phyloP scores from a whole-genome alignment of 2,797 vertebrate genomes.

The Masticophis lateralis region DNA sequence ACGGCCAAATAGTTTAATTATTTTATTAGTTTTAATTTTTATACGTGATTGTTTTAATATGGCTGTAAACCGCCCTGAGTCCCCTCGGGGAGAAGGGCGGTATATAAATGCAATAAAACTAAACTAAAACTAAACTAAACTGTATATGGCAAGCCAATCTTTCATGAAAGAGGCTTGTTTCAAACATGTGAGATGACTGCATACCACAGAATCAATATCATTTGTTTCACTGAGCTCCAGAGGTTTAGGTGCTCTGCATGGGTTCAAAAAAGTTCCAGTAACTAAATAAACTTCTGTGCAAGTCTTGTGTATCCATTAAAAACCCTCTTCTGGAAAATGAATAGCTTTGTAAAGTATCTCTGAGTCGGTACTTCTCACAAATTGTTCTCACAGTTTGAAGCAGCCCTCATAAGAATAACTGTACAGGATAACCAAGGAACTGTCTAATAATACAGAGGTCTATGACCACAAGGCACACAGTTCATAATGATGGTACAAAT shows the following conservation, averaged over 20 bases:
- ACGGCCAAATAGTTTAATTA: no score
- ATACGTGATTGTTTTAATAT: no score
- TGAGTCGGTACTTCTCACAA: neutral
- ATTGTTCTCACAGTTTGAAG: neutral
- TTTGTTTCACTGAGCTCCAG: neutral
- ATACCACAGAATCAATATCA: neutral
- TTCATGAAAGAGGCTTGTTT: neutral
- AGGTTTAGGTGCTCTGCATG: neutral
- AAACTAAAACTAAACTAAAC: no score
- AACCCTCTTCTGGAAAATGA: neutral
- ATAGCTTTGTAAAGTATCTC: neutral
- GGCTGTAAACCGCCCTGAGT: no score
- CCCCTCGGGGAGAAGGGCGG: no score
- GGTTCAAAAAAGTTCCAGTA: neutral
- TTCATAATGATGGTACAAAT: neutral
- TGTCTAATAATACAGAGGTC: neutral
- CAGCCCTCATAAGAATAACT: neutral
- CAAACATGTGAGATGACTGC: neutral
- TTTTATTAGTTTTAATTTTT: no score
- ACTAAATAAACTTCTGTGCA: neutral
- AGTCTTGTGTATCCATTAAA: neutral
- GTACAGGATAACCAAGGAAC: neutral
- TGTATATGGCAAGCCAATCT: neutral
- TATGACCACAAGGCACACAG: neutral
- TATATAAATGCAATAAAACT: no score